Evolutionary conservation across 2,113 vertebrate species (phyloP).

Genomic region (Bombycilla garrulus): DNA sequence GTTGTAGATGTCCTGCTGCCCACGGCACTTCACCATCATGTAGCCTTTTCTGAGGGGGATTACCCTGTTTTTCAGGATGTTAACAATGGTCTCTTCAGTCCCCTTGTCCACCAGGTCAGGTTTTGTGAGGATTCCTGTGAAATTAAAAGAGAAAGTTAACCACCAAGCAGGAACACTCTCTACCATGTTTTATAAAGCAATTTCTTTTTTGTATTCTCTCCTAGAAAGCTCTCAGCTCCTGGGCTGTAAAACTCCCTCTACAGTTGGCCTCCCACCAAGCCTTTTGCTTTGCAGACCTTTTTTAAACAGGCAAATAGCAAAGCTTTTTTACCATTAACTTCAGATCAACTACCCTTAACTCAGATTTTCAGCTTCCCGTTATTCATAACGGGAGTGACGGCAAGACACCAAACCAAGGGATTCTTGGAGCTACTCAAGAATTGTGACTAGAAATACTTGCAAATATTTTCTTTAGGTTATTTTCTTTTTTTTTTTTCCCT

Average conservation of each 20-base stretch:
- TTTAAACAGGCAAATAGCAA: background rate
- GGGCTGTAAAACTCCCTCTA: background rate
- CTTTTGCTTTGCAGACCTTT: background rate
- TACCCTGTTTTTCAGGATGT: constrained; percentile 76
- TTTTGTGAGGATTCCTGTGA: constrained; percentile 88
- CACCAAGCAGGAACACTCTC: accelerated
- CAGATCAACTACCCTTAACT: background rate
- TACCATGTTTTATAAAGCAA: background rate
- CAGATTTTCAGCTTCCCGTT: background rate
- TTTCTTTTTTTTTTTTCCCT: accelerated
- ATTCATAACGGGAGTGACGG: background rate
- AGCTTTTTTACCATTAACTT: background rate
- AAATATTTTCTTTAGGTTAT: background rate
- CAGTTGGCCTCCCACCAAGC: background rate
- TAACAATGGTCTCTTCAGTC: constrained; percentile 74
- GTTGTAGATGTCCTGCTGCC: constrained; percentile 78
- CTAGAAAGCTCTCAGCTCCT: background rate
- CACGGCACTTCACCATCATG: constrained; percentile 88
- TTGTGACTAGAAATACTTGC: background rate
- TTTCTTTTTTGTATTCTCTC: background rate
- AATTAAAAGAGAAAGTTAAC: background rate
- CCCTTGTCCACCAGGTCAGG: constrained; percentile 88
- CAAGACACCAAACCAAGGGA: background rate
- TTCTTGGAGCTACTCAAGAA: background rate
- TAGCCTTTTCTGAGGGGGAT: constrained; percentile 86